These are phyloP conservation scores for Lymantria dispar DNA, from an alignment of 2,888 invertebrate species.

Conservation along the genomic window DNA sequence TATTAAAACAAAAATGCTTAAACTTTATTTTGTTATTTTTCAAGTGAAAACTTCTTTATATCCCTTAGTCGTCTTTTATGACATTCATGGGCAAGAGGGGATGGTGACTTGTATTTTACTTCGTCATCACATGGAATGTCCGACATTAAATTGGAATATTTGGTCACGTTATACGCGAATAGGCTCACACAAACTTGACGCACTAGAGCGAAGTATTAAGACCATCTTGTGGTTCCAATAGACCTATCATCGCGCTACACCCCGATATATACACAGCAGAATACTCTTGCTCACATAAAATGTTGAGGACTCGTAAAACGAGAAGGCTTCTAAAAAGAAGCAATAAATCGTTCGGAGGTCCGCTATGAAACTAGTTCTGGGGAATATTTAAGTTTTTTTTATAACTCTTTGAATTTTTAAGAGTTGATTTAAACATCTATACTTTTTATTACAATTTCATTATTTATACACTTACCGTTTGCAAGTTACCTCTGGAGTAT, in stretches of 20 bases:
- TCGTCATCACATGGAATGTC: too few relatives aligned
- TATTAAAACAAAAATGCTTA: too few relatives aligned
- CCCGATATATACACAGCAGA: not conserved
- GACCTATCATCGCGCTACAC: constrained; percentile 2
- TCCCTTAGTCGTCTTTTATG: too few relatives aligned
- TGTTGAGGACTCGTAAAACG: not conserved
- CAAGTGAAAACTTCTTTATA: too few relatives aligned
- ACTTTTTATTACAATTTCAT: not conserved
- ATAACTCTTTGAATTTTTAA: not conserved
- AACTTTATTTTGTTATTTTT: too few relatives aligned
- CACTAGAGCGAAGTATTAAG: constrained; percentile 20
- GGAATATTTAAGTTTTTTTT: not conserved
- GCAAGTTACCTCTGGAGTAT: too few relatives aligned
- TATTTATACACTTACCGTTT: too few relatives aligned
- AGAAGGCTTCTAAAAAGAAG: not conserved
- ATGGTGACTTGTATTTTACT: too few relatives aligned
- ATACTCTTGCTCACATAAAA: not conserved
- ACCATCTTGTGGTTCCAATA: constrained; percentile 10
- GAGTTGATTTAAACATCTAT: not conserved
- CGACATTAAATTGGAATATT: not conserved
- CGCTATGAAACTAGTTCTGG: not conserved
- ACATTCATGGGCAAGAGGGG: too few relatives aligned
- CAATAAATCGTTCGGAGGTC: not conserved
- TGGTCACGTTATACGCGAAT: constrained; percentile 25
- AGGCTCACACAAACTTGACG: constrained; percentile 34